A percentile compares a stretch with the other conserved stretches of the same genome.
phyloP scores from a whole-genome alignment of 2,113 vertebrate genomes.

The Cryptomyrus ogoouensis region DNA sequence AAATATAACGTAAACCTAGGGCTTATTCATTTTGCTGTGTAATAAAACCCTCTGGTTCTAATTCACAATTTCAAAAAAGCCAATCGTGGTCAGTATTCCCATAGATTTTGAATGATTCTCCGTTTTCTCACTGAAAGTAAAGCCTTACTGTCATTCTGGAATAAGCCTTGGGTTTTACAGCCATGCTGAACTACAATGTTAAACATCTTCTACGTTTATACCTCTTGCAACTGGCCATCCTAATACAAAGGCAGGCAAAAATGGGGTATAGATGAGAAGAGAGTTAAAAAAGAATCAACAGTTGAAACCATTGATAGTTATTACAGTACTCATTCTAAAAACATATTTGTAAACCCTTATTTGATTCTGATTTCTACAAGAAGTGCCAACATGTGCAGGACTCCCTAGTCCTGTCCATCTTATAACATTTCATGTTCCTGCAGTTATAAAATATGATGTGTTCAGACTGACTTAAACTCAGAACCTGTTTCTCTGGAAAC shows the following conservation, averaged over 20 bases:
- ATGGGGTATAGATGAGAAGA: conserved; percentile 9
- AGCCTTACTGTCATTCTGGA: neutral
- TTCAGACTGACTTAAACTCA: neutral
- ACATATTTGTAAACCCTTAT: neutral
- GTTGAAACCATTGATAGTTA: neutral
- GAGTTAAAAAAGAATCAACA: conserved; percentile 3
- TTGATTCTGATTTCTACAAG: neutral
- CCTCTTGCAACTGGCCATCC: conserved; percentile 39
- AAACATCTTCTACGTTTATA: conserved; percentile 26
- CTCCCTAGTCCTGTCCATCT: neutral
- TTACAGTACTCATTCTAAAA: neutral
- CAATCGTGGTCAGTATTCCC: neutral
- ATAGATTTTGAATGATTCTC: neutral
- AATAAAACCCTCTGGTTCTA: neutral
- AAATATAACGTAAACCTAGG: neutral
- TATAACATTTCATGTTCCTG: neutral
- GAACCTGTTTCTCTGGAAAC: conserved; percentile 12
- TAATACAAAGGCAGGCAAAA: conserved; percentile 28
- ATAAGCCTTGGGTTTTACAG: conserved; percentile 30
- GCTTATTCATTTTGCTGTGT: conserved; percentile 9
- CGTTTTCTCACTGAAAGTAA: conserved; percentile 2
- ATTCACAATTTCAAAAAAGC: neutral
- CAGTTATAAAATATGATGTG: neutral
- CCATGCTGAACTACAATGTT: neutral
- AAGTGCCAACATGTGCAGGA: neutral